Evolutionary conservation across 2,888 invertebrate genomes (phyloP).

Genomic region (Shargacucullia verbasci): DNA sequence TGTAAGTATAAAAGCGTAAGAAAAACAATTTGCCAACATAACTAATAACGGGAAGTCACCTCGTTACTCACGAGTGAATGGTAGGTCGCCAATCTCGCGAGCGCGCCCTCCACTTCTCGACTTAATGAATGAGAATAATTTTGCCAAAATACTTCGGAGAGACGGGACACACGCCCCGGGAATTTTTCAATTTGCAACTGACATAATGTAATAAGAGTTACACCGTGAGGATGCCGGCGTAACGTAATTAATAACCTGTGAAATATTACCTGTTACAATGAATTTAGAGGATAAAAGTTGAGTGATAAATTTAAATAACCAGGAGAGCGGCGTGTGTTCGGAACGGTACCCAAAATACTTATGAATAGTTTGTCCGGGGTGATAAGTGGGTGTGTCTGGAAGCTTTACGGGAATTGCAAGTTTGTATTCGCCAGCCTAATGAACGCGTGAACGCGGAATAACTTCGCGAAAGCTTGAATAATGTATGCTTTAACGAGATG

Average conservation of each 20-base stretch:
- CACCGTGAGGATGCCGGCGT: conserved; percentile 85
- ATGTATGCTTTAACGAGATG: conserved; percentile 89
- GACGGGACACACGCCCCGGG: conserved; percentile 88
- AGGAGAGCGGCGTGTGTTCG: conserved; percentile 70
- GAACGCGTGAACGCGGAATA: conserved; percentile 88
- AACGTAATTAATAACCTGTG: conserved; percentile 88
- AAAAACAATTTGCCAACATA: conserved; percentile 86
- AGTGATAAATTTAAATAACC: conserved; percentile 89
- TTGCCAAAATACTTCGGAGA: conserved; percentile 88
- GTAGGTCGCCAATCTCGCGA: conserved; percentile 86
- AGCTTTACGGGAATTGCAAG: conserved; percentile 79
- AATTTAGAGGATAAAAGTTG: conserved; percentile 89
- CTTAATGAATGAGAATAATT: conserved; percentile 89
- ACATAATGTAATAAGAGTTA: conserved; percentile 89
- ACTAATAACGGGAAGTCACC: conserved; percentile 87
- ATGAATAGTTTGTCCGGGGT: conserved; percentile 83
- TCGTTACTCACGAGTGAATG: conserved; percentile 87
- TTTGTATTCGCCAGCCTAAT: conserved; percentile 84
- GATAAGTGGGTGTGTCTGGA: conserved; percentile 82
- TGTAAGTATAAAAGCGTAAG: conserved; percentile 74
- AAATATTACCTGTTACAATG: conserved; percentile 88
- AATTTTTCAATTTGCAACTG: conserved; percentile 89
- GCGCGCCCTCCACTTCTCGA: conserved; percentile 84
- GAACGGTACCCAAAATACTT: conserved; percentile 82
- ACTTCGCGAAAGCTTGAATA: conserved; percentile 87